Evolutionary conservation across 1,140 invertebrate genomes (phyloP).

Genomic region (Zaprionus gabonicus): DNA sequence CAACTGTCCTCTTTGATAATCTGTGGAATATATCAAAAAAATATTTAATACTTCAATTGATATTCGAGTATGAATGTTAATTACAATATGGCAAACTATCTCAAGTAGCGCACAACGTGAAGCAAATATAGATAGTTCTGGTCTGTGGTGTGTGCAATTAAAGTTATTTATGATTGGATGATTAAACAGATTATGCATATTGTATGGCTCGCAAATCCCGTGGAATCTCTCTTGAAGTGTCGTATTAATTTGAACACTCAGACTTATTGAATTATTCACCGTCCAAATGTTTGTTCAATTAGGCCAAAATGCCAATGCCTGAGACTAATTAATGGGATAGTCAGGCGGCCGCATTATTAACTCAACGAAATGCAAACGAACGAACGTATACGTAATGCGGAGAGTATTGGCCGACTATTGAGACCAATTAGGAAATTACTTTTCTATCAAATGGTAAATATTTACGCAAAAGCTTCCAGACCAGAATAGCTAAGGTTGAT

Average conservation of each 20-base stretch:
- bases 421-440: constrained; percentile 48
- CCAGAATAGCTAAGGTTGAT: background rate
- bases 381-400: constrained; percentile 1
- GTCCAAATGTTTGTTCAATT: constrained; percentile 48
- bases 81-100: background rate
- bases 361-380: constrained; percentile 11
- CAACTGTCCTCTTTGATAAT: background rate
- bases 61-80: background rate
- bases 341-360: constrained; percentile 30
- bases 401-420: background rate
- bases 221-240: constrained; percentile 20
- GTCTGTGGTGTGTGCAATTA: background rate
- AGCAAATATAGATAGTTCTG: background rate
- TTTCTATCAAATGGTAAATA: constrained; percentile 14
- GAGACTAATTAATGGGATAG: constrained; percentile 46
- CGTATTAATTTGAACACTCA: constrained; percentile 42
- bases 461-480: constrained; percentile 1
- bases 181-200: constrained; percentile 15
- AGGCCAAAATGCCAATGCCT: constrained; percentile 31
- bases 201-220: background rate
- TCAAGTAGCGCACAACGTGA: background rate
- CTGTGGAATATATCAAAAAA: background rate
- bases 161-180: constrained; percentile 13
- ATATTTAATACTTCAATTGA: background rate
- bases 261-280: constrained; percentile 39